phyloP scores from a whole-genome alignment of 2,888 invertebrate species.

The Philereme vetulata region DNA sequence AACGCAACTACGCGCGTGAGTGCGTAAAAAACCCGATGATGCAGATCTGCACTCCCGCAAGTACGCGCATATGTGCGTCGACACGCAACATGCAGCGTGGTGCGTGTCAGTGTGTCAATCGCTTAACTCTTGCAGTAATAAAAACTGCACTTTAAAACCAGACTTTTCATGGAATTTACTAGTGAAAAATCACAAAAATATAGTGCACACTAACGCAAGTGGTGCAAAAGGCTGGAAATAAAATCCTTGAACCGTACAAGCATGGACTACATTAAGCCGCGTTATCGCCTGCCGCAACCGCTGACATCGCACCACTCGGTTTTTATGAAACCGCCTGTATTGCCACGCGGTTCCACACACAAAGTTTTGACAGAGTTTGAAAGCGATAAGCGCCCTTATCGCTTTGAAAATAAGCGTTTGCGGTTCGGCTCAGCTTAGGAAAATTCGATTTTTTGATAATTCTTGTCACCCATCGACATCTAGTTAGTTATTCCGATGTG shows the following conservation, averaged over 20 bases:
- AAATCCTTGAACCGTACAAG: conserved; percentile 31
- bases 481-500: conserved; percentile 10
- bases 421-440: not conserved
- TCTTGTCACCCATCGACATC: conserved; percentile 8
- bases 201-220: conserved; percentile 14
- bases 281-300: conserved; percentile 35
- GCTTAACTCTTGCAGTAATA: too few relatives aligned
- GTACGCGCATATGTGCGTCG: too few relatives aligned
- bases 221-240: conserved; percentile 22
- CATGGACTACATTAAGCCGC: conserved; percentile 35
- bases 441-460: conserved; percentile 10
- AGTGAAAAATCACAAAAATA: conserved; percentile 16
- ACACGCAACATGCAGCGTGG: too few relatives aligned
- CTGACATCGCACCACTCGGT: conserved; percentile 32
- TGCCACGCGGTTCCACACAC: conserved; percentile 28
- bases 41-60: too few relatives aligned
- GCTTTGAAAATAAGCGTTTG: conserved; percentile 18
- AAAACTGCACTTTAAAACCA: too few relatives aligned
- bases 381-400: conserved; percentile 27
- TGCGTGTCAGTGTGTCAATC: too few relatives aligned
- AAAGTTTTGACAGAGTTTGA: conserved; percentile 34
- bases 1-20: too few relatives aligned
- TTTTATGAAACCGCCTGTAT: conserved; percentile 37
- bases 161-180: not conserved
- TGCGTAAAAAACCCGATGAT: too few relatives aligned